These are phyloP conservation scores for Drosophila melanica DNA, from an alignment of 1,140 invertebrate genomes.

Conservation along the genomic window DNA sequence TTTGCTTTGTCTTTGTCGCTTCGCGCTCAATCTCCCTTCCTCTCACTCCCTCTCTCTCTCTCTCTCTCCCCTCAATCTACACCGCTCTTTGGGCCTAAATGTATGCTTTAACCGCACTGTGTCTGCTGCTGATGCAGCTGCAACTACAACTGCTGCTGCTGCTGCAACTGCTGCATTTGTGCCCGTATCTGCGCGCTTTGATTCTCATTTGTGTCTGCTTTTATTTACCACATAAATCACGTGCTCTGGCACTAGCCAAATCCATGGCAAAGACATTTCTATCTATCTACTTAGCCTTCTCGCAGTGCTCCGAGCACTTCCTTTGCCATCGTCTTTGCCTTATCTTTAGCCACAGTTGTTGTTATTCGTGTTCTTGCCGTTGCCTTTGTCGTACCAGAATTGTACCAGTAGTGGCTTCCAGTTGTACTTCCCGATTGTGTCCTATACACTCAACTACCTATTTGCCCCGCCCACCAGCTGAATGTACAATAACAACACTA, in stretches of 20 bases:
- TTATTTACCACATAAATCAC: slow-evolving; percentile 83
- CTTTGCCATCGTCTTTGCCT: slow-evolving; percentile 33
- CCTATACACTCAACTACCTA: slow-evolving; percentile 19
- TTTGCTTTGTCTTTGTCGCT: slow-evolving; percentile 37
- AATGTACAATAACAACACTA: slow-evolving; percentile 23
- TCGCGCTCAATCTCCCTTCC: neutral
- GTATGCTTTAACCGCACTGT: slow-evolving; percentile 33
- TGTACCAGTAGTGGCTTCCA: slow-evolving; percentile 3
- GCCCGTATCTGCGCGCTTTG: slow-evolving; percentile 64
- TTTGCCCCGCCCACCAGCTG: neutral
- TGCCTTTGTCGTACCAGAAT: neutral
- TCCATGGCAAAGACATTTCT: slow-evolving; percentile 67
- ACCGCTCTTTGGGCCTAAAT: slow-evolving; percentile 33
- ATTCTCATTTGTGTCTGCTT: slow-evolving; percentile 71
- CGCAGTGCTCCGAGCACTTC: slow-evolving; percentile 60
- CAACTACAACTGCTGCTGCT: slow-evolving; percentile 10
- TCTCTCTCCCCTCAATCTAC: neutral
- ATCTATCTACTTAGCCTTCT: slow-evolving; percentile 77
- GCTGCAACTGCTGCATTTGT: slow-evolving; percentile 33
- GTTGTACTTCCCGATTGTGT: slow-evolving; percentile 35
- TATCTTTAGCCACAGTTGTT: slow-evolving; percentile 38
- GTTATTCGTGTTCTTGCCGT: slow-evolving; percentile 9
- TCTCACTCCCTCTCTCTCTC: neutral
- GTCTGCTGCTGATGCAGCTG: slow-evolving; percentile 39
- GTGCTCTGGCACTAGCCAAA: slow-evolving; percentile 48